Evolutionary conservation across 2,797 vertebrate genomes (phyloP), one percentile per base, ranked within the genome.

Genomic region (Acrossocheilus wenchowensis): DNA sequence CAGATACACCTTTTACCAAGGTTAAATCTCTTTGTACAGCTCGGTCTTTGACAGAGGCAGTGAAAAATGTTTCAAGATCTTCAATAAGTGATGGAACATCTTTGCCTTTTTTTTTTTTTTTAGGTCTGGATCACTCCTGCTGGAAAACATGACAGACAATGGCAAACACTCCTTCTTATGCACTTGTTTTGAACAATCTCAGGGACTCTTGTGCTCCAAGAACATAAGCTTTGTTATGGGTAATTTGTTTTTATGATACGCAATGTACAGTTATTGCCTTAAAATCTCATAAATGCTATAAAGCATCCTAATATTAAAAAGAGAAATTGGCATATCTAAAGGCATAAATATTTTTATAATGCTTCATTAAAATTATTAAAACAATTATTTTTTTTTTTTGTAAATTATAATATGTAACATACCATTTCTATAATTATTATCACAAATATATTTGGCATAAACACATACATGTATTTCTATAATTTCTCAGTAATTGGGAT

Each of bases 1-100:
- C 43, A 84, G 30, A 84, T 84, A 12, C 72, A 78, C 73, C 82
- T 84, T 52, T 52, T 84, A 39, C 82, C 82, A 39, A n/a, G 73
- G 82, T 84, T 75, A 48, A n/a, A 23, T 6, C 34, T 83, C 52
- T 15, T 57, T n/a, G 54, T 77, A 54, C 21, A 57, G 75, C 52
- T 75, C 73, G 21, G 34, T 36, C 21, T 78, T 78, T 78, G 34
- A 78, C 6, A 36, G 34, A 26, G 54, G 30, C 9, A 64, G 54
- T 6, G 78, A 9, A 57, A 64, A 45, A 36, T 8, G 26, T 48
- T 48, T 81, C 26, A 74, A 4, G n/a, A 14, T 74, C 23, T 74
- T 74, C 43, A 68, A 3, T 26, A 30, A 43, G 26, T 48, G 43
- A 68, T 81, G 41, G 26, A 23, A 7, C 8, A 68, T 81, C 2